Conservation (phyloP, 2,888 invertebrate species). For the Halocaridina rubra region DNA sequence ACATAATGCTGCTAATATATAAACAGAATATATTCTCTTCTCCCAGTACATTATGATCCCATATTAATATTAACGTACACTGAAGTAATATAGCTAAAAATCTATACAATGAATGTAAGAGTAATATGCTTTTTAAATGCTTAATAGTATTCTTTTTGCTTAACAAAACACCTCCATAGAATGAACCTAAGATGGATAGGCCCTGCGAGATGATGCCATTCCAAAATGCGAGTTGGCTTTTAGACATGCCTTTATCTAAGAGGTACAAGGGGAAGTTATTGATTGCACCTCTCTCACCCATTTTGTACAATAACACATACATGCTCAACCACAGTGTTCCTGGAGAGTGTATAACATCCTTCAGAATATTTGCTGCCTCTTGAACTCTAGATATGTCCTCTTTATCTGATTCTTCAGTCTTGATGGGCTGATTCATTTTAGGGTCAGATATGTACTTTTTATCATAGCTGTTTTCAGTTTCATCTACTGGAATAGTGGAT, state of each 20-base stretch:
- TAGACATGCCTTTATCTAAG: constrained; percentile 45
- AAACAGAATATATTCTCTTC: background rate
- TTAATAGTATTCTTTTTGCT: background rate
- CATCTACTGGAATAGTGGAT: background rate
- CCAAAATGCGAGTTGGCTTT: constrained; percentile 54
- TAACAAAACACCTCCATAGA: constrained; percentile 44
- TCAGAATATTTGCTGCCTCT: constrained; percentile 18
- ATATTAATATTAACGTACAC: constrained; percentile 1
- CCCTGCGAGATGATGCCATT: constrained; percentile 54
- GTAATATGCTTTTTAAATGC: constrained; percentile 11
- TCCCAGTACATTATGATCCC: background rate
- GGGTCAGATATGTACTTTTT: no score
- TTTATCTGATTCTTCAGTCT: background rate
- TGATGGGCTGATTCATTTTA: no score
- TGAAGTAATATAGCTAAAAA: constrained; percentile 17
- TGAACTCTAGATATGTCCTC: background rate
- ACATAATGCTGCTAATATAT: constrained; percentile 8
- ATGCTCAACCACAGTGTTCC: constrained; percentile 44
- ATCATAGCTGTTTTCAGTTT: background rate
- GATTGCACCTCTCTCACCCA: constrained; percentile 60
- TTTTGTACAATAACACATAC: constrained; percentile 57
- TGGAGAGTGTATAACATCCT: constrained; percentile 33
- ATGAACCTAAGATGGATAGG: constrained; percentile 51
- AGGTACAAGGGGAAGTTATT: constrained; percentile 56
- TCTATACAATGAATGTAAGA: constrained; percentile 39